Evolutionary conservation across 2,797 vertebrate genomes (phyloP).

Genomic region (Poliocrania exsul): DNA sequence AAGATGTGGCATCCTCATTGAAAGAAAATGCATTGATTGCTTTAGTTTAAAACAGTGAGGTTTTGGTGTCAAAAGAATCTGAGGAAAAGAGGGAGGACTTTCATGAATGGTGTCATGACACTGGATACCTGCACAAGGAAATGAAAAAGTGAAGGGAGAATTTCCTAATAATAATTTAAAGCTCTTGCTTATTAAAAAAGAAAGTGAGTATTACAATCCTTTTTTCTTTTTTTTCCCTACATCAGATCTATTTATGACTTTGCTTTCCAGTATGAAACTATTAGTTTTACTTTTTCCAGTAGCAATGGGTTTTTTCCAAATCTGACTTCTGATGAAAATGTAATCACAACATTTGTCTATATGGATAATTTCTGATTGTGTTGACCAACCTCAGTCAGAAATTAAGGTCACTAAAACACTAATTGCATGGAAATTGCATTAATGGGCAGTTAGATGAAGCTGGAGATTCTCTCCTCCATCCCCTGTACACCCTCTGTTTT

Average conservation of each 20-base stretch:
- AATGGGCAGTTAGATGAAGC: background rate
- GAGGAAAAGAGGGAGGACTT: background rate
- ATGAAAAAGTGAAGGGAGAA: background rate
- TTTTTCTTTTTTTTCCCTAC: background rate
- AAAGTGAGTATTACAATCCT: background rate
- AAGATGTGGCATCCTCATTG: background rate
- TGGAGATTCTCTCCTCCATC: background rate
- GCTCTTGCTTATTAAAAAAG: background rate
- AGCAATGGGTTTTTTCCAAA: background rate
- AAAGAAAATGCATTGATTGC: background rate
- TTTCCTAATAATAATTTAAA: background rate
- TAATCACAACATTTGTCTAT: background rate
- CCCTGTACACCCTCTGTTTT: accelerated
- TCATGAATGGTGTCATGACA: background rate
- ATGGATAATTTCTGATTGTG: background rate
- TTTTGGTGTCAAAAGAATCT: background rate
- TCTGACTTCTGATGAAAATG: background rate
- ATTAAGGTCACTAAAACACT: background rate
- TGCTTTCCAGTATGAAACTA: background rate
- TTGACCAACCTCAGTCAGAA: background rate
- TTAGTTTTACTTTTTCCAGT: background rate
- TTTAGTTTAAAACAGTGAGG: background rate
- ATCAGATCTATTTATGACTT: background rate
- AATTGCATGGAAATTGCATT: background rate
- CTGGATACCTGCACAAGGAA: background rate